Percentiles rank a stretch among this genome's conserved stretches.
phyloP scores from a whole-genome alignment of 2,888 invertebrate genomes.

The Loripinus fragilis region DNA sequence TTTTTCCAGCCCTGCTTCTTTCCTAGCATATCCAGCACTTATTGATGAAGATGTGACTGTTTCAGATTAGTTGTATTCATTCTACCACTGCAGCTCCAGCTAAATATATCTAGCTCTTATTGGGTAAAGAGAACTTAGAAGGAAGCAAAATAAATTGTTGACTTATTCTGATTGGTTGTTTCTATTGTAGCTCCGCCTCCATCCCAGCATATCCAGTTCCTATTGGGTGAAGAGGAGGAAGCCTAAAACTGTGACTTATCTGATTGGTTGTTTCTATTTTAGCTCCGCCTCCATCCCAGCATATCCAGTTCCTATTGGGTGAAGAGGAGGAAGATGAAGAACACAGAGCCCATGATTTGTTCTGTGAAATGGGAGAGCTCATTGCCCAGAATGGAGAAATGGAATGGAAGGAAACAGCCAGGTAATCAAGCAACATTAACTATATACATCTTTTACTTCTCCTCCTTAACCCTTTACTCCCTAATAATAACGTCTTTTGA shows the following conservation, averaged over 20 bases:
- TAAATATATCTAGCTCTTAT: too few species aligned
- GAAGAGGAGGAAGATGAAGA: slow-evolving; percentile 89
- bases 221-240: background rate
- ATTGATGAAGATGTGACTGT: too few species aligned
- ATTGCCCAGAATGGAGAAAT: slow-evolving; percentile 87
- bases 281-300: slow-evolving; percentile 90
- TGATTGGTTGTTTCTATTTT: slow-evolving; percentile 48
- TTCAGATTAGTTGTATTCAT: too few species aligned
- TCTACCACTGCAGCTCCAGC: too few species aligned
- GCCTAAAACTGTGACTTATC: background rate
- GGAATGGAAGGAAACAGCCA: slow-evolving; percentile 99
- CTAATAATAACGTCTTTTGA: too few species aligned
- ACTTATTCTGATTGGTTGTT: background rate
- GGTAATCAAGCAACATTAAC: too few species aligned
- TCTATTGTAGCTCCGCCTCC: background rate
- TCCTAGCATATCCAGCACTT: too few species aligned
- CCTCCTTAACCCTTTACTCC: too few species aligned
- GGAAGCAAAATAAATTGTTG: too few species aligned
- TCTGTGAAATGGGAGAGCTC: slow-evolving; percentile 99
- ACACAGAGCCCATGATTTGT: slow-evolving; percentile 92
- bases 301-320: slow-evolving; percentile 98
- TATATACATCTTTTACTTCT: too few species aligned
- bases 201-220: background rate
- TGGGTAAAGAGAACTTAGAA: too few species aligned
- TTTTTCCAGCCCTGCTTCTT: too few species aligned